These are phyloP conservation scores for Lepidotrigona ventralis DNA, from an alignment of 1,140 invertebrate genomes.

Conservation along the genomic window DNA sequence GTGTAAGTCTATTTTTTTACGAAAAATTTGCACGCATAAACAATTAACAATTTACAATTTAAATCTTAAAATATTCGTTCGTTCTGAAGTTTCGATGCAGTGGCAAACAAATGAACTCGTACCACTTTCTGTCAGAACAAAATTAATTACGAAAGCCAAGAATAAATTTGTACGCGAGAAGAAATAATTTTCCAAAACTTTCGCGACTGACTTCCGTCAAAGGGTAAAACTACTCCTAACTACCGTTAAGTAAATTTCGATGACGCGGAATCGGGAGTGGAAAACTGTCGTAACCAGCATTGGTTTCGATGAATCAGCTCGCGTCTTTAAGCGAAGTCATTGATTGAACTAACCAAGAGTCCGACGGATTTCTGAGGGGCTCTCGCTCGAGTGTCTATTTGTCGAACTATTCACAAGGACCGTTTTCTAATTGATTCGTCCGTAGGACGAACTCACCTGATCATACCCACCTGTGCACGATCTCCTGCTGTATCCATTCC, in stretches of 20 bases:
- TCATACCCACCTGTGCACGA: conserved; percentile 81
- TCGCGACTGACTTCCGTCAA: not conserved
- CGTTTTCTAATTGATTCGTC: not conserved
- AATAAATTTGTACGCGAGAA: too few relatives aligned
- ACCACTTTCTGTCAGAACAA: too few relatives aligned
- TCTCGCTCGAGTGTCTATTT: conserved; percentile 27
- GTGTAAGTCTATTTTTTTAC: too few relatives aligned
- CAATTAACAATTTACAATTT: too few relatives aligned
- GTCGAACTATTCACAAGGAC: not conserved
- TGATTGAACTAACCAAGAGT: conserved; percentile 45
- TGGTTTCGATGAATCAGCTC: conserved; percentile 36
- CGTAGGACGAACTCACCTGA: too few relatives aligned
- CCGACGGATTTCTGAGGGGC: conserved; percentile 38
- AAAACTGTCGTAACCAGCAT: not conserved
- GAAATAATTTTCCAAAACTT: not conserved
- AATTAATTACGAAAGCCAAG: too few relatives aligned
- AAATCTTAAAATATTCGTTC: too few relatives aligned
- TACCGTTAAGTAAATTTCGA: not conserved
- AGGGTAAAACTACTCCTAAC: not conserved
- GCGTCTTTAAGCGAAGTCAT: conserved; percentile 35
- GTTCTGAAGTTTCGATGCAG: too few relatives aligned
- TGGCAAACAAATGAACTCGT: too few relatives aligned
- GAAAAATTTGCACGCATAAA: too few relatives aligned
- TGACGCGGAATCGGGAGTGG: not conserved
- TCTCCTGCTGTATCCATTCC: conserved; percentile 91